Percentiles rank a stretch among this genome's conserved stretches.
These are phyloP conservation scores for Napeogenes inachia DNA, from an alignment of 2,888 invertebrate species.

Conservation along the genomic window DNA sequence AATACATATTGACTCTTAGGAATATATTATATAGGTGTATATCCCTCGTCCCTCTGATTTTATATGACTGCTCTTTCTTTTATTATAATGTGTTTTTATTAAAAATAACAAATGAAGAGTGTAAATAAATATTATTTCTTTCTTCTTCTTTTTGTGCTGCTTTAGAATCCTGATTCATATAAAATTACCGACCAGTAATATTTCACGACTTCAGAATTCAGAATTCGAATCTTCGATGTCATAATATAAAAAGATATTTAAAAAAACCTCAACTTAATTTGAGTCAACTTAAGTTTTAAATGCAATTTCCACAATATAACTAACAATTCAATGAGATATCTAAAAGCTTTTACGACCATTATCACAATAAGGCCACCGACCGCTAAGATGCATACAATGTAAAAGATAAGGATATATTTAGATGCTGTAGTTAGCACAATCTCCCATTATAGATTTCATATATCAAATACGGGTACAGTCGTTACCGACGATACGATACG, in stretches of 20 bases:
- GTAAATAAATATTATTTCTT: no score
- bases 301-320: background rate
- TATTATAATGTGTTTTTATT: no score
- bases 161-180: no score
- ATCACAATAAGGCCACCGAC: constrained; percentile 44
- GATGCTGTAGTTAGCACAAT: constrained; percentile 46
- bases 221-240: no score
- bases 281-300: background rate
- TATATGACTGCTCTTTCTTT: no score
- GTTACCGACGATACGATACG: constrained; percentile 3
- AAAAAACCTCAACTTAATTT: no score
- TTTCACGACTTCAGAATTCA: no score
- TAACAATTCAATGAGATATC: background rate
- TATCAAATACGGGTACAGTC: constrained; percentile 15
- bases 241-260: no score
- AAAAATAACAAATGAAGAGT: no score
- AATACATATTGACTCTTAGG: background rate
- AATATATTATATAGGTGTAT: background rate
- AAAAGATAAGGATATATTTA: constrained; percentile 47
- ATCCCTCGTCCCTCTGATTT: no score
- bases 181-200: no score
- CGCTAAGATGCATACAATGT: constrained; percentile 59
- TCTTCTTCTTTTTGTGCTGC: no score
- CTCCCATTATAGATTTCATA: constrained; percentile 34
- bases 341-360: constrained; percentile 36